A percentile compares a stretch with the other conserved stretches of the same genome.
These are phyloP conservation scores for Phengaris alcon DNA, from an alignment of 2,888 invertebrate species.

Conservation along the genomic window DNA sequence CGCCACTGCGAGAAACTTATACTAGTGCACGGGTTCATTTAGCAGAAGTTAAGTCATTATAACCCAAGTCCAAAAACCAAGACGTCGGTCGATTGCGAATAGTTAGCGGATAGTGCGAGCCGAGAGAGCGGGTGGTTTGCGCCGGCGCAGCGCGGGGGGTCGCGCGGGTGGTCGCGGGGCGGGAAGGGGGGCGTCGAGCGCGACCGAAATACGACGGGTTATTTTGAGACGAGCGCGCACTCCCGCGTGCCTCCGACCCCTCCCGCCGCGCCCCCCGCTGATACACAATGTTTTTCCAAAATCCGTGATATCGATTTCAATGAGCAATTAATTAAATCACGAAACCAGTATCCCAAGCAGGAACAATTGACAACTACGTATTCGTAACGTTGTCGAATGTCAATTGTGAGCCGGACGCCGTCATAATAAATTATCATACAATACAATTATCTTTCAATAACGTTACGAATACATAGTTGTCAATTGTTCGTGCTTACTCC, in stretches of 20 bases:
- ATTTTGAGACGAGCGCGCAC: conserved; percentile 66
- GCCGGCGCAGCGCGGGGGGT: conserved; percentile 43
- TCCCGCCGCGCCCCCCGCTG: conserved; percentile 29
- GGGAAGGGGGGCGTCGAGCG: conserved; percentile 51
- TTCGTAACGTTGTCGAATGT: no score
- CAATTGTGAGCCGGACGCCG: no score
- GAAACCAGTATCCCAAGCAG: no score
- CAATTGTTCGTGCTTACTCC: no score
- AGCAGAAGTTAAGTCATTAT: conserved; percentile 89
- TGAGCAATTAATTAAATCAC: neutral
- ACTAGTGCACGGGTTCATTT: conserved; percentile 80
- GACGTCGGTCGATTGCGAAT: conserved; percentile 97
- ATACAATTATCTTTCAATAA: no score
- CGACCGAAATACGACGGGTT: conserved; percentile 75
- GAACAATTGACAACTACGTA: no score
- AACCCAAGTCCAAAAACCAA: conserved; percentile 87
- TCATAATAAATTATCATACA: no score
- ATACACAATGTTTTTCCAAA: conserved; percentile 30
- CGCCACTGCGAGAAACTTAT: conserved; percentile 75
- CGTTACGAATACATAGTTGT: no score
- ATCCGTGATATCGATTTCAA: conserved; percentile 31
- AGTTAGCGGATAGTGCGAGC: conserved; percentile 89
- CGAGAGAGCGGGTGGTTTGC: conserved; percentile 48
- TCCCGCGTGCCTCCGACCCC: conserved; percentile 54
- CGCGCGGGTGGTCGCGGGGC: conserved; percentile 50